Evolutionary conservation across 2,888 invertebrate species (phyloP).

Genomic region (Lucinisca nassula): DNA sequence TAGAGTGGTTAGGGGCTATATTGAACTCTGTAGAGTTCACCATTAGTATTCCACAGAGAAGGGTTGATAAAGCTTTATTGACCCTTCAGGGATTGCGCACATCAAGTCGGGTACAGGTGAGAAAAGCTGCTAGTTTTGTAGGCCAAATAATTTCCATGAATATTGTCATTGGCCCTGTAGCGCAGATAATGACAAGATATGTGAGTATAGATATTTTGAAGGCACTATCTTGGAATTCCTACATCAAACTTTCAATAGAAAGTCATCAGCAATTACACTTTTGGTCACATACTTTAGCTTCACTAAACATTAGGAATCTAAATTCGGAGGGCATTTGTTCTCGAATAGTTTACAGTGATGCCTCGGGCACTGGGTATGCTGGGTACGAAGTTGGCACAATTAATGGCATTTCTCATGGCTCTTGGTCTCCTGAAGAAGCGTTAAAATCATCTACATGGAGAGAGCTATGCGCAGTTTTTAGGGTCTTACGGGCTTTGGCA

Average conservation of each 20-base stretch:
- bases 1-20: constrained; percentile 48
- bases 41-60: constrained; percentile 31
- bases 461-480: too few relatives aligned
- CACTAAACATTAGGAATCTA: too few relatives aligned
- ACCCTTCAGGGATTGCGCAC: neutral
- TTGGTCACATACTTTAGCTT: too few relatives aligned
- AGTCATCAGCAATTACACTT: too few relatives aligned
- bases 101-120: neutral
- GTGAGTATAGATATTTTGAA: constrained; percentile 1
- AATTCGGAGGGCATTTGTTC: too few relatives aligned
- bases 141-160: constrained; percentile 3
- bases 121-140: constrained; percentile 9
- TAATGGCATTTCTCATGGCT: too few relatives aligned
- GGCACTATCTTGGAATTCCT: neutral
- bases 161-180: constrained; percentile 15
- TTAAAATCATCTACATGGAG: too few relatives aligned
- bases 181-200: neutral
- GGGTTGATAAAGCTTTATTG: constrained; percentile 3
- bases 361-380: too few relatives aligned
- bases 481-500: too few relatives aligned
- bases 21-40: constrained; percentile 31
- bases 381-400: too few relatives aligned
- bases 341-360: too few relatives aligned
- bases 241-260: neutral
- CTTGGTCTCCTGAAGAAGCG: too few relatives aligned